These are phyloP conservation scores for Microtus richardsoni DNA, from an alignment of 2,113 vertebrate species.

Conservation along the genomic window DNA sequence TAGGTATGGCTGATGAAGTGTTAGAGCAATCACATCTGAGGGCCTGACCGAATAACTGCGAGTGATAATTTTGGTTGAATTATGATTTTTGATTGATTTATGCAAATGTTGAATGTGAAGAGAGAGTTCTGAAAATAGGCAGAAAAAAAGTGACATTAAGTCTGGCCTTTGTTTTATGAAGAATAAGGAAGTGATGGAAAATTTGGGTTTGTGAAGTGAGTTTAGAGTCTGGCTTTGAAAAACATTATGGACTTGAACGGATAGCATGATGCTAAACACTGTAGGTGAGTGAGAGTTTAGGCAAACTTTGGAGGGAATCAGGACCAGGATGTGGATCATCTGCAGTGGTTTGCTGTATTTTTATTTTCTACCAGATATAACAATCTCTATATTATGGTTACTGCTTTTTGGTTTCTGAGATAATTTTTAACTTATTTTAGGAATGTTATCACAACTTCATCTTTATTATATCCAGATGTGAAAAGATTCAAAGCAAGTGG, in stretches of 20 bases:
- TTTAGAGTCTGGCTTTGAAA: constrained; percentile 14
- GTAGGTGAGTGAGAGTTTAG: neutral
- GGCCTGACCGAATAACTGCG: neutral
- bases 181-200: neutral
- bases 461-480: constrained; percentile 54
- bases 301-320: neutral
- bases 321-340: neutral
- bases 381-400: constrained; percentile 16
- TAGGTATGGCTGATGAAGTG: neutral
- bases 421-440: constrained; percentile 59
- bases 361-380: neutral
- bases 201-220: neutral
- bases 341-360: neutral
- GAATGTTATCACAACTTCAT: constrained; percentile 30
- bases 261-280: neutral
- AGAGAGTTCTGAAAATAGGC: neutral
- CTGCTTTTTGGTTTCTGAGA: constrained; percentile 51
- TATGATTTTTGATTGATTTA: neutral
- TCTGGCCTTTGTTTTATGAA: neutral
- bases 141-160: neutral
- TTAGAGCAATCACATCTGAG: neutral
- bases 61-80: neutral
- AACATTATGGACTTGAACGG: neutral
- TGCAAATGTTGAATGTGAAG: neutral
- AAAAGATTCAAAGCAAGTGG: constrained; percentile 37